Base-by-base conservation (phyloP, 2,888 invertebrate genomes). In the Brachyopa scutellaris region DNA sequence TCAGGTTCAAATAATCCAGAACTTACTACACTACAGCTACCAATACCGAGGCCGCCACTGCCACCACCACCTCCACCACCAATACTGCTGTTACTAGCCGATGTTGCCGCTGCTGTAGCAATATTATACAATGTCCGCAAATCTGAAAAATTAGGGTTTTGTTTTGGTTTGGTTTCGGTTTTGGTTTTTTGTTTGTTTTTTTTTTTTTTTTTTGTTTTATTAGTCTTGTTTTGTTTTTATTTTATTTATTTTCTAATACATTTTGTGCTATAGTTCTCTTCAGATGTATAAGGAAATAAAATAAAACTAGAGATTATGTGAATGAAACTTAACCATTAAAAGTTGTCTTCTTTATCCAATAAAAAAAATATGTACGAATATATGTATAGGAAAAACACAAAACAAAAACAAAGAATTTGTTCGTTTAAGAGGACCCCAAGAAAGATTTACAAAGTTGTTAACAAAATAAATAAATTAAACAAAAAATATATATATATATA, bases 81-180 rank as follows among this genome's bases (percentile, higher is more conserved):
- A 36, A 9, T 38, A 47, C 42, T 57, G 55, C 53, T 80, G 38
- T 59, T 64, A 21, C 15, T 40, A 13, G 13, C 31, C 17, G 77
- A 67, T 36, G 76, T 61, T 64, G 84, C 86, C 84, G 88, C 89
- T 85, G 89, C 89, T 84, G 89, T 87, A 66, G 90, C 90, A 87
- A 89, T 88, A 88, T 88, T 89, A 87, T 90, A 89, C 86, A 89
- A 86, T 85, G 89, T 89, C 89, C 89, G 87, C 87, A 89, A 88
- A 90, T 90, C 90, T 90, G 90, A 90, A 90, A 89, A 89, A 90
- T 89, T 83, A 85, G 84, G 85, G 84, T n/a, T n/a, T n/a, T n/a
- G 80, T 86, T 86, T 87, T 86, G 86, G 86, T 89, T 87, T 88
- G 87, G 85, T 85, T 85, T 86, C 85, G 84, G 80, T 84, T 85